Conservation (phyloP, 2,113 vertebrate species). For the Phrynosoma blainvillii region DNA sequence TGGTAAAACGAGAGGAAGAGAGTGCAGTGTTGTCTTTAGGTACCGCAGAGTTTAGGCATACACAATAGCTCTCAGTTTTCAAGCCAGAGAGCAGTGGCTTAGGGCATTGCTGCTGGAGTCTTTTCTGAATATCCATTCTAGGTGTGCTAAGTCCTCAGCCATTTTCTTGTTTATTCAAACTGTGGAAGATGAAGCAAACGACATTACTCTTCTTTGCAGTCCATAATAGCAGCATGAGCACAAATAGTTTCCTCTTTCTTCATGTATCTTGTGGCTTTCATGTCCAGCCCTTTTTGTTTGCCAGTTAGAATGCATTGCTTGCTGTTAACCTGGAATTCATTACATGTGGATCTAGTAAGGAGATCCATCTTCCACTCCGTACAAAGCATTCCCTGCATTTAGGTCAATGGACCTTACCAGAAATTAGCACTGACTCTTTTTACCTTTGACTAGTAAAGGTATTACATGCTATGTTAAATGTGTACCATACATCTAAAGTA, state of each 20-base stretch:
- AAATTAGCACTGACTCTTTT: neutral
- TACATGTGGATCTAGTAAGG: neutral
- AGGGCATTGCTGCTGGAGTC: too few relatives aligned
- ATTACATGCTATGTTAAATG: too few relatives aligned
- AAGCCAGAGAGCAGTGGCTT: neutral
- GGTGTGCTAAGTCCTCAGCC: neutral
- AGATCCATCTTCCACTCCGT: neutral
- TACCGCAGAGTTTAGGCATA: neutral
- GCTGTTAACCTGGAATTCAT: neutral
- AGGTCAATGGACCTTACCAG: neutral
- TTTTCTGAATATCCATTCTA: neutral
- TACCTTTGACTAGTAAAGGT: too few relatives aligned
- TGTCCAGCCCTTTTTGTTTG: neutral
- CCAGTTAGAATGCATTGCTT: neutral
- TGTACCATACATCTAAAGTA: neutral
- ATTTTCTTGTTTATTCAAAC: neutral
- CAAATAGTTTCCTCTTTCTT: neutral
- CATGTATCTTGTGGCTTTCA: neutral
- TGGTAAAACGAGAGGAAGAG: too few relatives aligned
- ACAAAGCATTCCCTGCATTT: neutral
- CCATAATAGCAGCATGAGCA: neutral
- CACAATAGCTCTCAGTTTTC: neutral
- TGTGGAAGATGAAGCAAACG: neutral
- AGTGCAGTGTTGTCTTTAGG: too few relatives aligned
- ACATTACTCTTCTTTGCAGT: rapidly evolving